These are phyloP conservation scores for Perca schrenkii DNA, from an alignment of 2,113 vertebrate genomes.

Conservation along the genomic window DNA sequence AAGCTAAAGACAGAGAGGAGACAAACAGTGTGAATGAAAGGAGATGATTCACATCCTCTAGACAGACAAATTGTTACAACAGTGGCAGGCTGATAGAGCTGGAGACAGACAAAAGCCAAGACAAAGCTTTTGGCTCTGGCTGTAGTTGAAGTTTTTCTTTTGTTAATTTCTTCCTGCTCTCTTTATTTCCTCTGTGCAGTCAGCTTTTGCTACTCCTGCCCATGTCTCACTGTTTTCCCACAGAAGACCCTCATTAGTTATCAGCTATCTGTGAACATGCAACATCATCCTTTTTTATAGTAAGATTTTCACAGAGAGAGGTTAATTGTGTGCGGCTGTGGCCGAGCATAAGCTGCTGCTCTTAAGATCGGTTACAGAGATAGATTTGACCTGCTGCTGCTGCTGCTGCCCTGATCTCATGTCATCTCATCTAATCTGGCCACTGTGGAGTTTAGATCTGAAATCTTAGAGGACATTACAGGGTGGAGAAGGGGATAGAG, in stretches of 20 bases:
- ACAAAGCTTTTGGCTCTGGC: constrained; percentile 31
- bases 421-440: constrained; percentile 64
- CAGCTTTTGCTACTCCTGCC: constrained; percentile 35
- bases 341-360: constrained; percentile 44
- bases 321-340: constrained; percentile 41
- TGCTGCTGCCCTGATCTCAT: constrained; percentile 23
- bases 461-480: constrained; percentile 36
- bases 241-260: constrained; percentile 51
- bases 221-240: constrained; percentile 2
- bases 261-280: constrained; percentile 34
- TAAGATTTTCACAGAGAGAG: constrained; percentile 2
- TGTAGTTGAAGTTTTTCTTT: constrained; percentile 21
- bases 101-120: constrained; percentile 36
- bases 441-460: constrained; percentile 37
- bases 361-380: constrained; percentile 45
- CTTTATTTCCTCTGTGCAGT: constrained; percentile 22
- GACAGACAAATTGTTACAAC: constrained; percentile 46
- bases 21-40: constrained; percentile 46
- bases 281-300: constrained; percentile 22
- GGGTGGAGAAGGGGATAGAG: not conserved
- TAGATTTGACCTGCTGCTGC: constrained; percentile 15
- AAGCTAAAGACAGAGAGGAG: constrained; percentile 25
- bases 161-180: constrained; percentile 15
- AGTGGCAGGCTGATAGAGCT: constrained; percentile 21
- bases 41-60: constrained; percentile 60